These are phyloP conservation scores for Bos taurus DNA, from an alignment of 2,113 vertebrate genomes.

Conservation along the genomic window ARS-UCD2.0 NC_037357.1:98350501-98351000, in stretches of 20 bases:
- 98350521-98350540: not conserved
- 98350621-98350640: not conserved
- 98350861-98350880: not conserved
- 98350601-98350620: not conserved
- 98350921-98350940: not conserved
- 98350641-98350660: not conserved
- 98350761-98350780: not conserved
- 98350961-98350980: not conserved
- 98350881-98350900: not conserved
- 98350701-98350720: not conserved
- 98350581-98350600: not conserved
- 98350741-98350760: not conserved
- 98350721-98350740: not conserved
- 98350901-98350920: not conserved
- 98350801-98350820: not conserved
- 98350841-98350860: not conserved
- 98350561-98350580: not conserved
- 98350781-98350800: not conserved
- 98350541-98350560: slow-evolving; percentile 12
- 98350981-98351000: not conserved
- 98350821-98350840: not conserved
- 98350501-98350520: not conserved
- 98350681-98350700: not conserved
- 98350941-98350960: not conserved
- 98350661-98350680: not conserved